A percentile compares a stretch with the other conserved stretches of the same genome.
Evolutionary conservation across 2,797 vertebrate genomes (phyloP).

Genomic region (Pantherophis vulpinus): DNA sequence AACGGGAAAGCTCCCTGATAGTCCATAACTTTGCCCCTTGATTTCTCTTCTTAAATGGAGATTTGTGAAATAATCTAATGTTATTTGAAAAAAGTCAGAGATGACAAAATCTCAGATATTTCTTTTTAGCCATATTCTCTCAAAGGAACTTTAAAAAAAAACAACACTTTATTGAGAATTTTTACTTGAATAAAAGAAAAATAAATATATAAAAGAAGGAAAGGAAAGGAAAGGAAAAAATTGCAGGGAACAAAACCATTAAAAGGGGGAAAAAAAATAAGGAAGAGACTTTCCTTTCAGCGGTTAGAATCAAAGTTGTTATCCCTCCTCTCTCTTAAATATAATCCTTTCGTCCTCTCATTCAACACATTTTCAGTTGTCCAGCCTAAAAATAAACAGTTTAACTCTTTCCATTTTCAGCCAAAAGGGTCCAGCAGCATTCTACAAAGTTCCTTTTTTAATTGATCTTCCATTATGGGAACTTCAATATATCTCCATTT

Average conservation of each 20-base stretch:
- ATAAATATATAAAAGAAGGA: not conserved
- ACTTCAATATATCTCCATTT: not conserved
- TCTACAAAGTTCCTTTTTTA: not conserved
- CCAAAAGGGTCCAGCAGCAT: not conserved
- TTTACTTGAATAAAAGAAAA: conserved; percentile 30
- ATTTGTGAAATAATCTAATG: not conserved
- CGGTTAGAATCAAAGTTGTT: not conserved
- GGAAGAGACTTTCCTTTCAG: not conserved
- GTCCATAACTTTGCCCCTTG: not conserved
- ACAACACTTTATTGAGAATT: not conserved
- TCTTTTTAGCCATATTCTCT: not conserved
- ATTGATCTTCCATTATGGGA: not conserved
- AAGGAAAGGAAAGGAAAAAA: not conserved
- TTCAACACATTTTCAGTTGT: not conserved
- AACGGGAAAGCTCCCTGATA: not conserved
- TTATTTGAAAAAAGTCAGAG: not conserved
- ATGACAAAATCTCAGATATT: not conserved
- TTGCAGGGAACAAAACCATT: not conserved
- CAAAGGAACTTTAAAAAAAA: not conserved
- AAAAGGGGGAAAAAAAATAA: not conserved
- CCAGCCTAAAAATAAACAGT: not conserved
- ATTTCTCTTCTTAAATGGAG: not conserved
- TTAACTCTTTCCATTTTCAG: not conserved
- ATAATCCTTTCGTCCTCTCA: not conserved
- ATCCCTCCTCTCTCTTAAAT: not conserved